Percentiles rank a stretch among this genome's conserved stretches.
These are phyloP conservation scores for Ditylenchus weischeri DNA, from an alignment of 2,888 invertebrate genomes.

Conservation along the genomic window DNA sequence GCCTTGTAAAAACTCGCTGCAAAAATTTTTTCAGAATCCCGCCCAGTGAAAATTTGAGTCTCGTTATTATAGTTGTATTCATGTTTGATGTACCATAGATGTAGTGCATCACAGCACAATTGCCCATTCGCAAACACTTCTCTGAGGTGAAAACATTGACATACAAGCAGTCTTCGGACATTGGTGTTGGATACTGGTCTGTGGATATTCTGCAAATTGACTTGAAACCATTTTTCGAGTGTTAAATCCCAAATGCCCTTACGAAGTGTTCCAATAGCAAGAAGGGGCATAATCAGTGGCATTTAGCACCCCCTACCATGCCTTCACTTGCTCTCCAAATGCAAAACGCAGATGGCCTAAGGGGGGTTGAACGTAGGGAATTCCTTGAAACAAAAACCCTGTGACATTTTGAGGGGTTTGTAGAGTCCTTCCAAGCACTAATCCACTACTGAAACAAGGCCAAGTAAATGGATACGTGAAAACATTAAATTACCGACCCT, in stretches of 20 bases:
- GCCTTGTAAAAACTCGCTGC: too few species aligned
- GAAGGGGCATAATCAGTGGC: slow-evolving; percentile 43
- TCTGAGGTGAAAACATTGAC: slow-evolving; percentile 43
- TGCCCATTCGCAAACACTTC: slow-evolving; percentile 28
- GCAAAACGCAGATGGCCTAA: slow-evolving; percentile 42
- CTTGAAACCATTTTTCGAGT: neutral
- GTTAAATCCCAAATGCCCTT: neutral
- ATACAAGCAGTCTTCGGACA: slow-evolving; percentile 45
- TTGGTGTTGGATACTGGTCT: neutral
- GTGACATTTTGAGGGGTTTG: neutral
- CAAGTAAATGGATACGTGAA: neutral
- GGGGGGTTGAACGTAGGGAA: slow-evolving; percentile 45
- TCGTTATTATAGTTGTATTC: neutral
- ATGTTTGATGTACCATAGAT: slow-evolving; percentile 14
- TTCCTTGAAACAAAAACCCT: slow-evolving; percentile 21
- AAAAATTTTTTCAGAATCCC: too few species aligned
- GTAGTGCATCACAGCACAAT: slow-evolving; percentile 12
- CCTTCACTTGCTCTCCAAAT: slow-evolving; percentile 27
- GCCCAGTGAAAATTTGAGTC: too few species aligned
- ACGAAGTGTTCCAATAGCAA: slow-evolving; percentile 41
- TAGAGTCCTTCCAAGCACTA: neutral
- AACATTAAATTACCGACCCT: too few species aligned
- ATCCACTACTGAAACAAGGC: neutral
- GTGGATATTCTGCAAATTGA: slow-evolving; percentile 3
- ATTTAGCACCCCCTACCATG: slow-evolving; percentile 38